Evolutionary conservation across 2,888 invertebrate genomes (phyloP).

Genomic region (Leistus spinibarbis): DNA sequence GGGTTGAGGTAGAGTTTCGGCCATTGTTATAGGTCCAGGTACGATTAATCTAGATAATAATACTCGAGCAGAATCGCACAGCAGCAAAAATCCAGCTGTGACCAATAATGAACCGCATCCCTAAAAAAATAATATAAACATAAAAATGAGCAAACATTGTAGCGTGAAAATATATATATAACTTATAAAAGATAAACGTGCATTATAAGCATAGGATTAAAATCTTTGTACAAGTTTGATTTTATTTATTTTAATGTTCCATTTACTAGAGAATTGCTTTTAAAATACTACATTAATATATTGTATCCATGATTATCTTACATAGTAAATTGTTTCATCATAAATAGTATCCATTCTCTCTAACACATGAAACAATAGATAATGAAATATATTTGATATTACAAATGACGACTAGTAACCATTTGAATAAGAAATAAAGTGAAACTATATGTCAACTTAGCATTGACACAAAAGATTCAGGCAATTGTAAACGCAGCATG

Average conservation of each 20-base stretch:
- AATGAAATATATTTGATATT: not conserved
- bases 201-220: no score
- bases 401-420: not conserved
- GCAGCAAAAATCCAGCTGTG: slow-evolving; percentile 72
- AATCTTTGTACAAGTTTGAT: no score
- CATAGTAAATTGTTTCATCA: no score
- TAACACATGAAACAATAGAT: not conserved
- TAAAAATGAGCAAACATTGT: not conserved
- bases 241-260: no score
- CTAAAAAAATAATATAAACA: slow-evolving; percentile 59
- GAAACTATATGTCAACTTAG: slow-evolving; percentile 4
- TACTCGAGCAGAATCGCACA: slow-evolving; percentile 73
- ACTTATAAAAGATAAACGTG: not conserved
- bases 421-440: not conserved
- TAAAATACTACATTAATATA: no score
- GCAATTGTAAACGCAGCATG: not conserved
- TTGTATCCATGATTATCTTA: no score
- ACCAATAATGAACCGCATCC: slow-evolving; percentile 74
- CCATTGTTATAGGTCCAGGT: slow-evolving; percentile 63
- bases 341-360: not conserved
- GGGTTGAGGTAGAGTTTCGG: slow-evolving; percentile 67
- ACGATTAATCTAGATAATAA: slow-evolving; percentile 74
- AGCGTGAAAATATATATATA: not conserved
- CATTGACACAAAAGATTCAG: slow-evolving; percentile 17
- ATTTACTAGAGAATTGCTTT: no score